Percentiles rank a stretch among this genome's conserved stretches.
These are phyloP conservation scores for Sebastolobus alascanus DNA, from an alignment of 2,797 vertebrate species.

Conservation along the genomic window DNA sequence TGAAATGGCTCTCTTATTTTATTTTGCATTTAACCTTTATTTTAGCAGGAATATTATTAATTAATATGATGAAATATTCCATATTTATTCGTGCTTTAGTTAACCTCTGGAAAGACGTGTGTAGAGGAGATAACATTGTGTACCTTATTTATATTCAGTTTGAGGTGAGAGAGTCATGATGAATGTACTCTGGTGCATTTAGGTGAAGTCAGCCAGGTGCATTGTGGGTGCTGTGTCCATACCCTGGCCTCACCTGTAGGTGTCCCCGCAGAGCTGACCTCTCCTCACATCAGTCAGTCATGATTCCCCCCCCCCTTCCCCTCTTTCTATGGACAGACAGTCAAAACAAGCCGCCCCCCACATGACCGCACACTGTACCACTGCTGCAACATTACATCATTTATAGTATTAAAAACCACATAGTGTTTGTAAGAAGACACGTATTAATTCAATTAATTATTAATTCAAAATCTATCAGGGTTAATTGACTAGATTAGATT, in stretches of 20 bases:
- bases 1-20: too few species aligned
- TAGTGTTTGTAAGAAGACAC: neutral
- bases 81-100: neutral
- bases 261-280: constrained; percentile 68
- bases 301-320: constrained; percentile 13
- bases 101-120: neutral
- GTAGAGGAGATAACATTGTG: too few species aligned
- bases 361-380: constrained; percentile 38
- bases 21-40: too few species aligned
- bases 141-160: neutral
- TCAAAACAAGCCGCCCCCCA: constrained; percentile 62
- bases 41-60: too few species aligned
- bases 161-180: neutral
- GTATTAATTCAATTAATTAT: neutral
- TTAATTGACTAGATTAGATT: neutral
- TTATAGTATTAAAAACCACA: neutral
- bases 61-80: too few species aligned
- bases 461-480: neutral
- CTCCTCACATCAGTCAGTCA: constrained; percentile 9
- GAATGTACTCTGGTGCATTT: neutral
- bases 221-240: constrained; percentile 39
- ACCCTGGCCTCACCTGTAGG: constrained; percentile 62
- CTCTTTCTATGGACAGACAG: constrained; percentile 24
- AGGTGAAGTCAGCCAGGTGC: constrained; percentile 27
- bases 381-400: constrained; percentile 71